A percentile compares a stretch with the other conserved stretches of the same genome.
Conservation (phyloP, 2,888 invertebrate genomes). For the Dioctria rufipes region DNA sequence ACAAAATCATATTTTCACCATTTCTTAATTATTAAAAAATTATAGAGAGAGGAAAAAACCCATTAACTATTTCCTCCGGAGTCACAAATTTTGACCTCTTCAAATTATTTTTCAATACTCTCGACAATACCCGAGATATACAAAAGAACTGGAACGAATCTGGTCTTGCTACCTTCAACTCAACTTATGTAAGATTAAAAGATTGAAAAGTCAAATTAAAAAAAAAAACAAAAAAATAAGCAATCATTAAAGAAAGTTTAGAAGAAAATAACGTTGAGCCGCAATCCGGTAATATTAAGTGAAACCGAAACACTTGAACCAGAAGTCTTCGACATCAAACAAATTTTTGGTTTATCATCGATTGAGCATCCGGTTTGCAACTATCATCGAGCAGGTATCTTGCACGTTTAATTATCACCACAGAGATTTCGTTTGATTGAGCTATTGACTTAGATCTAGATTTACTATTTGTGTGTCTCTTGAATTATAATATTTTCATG, state of each 20-base stretch:
- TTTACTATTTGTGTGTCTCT: background rate
- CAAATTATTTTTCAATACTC: too few relatives aligned
- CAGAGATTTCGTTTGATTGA: background rate
- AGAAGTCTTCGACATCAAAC: background rate
- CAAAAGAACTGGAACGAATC: background rate
- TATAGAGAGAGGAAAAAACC: too few relatives aligned
- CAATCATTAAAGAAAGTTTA: too few relatives aligned
- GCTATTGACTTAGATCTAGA: conserved; percentile 40
- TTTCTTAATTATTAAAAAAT: too few relatives aligned
- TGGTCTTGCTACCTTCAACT: conserved; percentile 19
- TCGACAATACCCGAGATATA: too few relatives aligned
- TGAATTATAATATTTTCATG: background rate
- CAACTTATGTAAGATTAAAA: conserved; percentile 19
- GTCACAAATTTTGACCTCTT: too few relatives aligned
- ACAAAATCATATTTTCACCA: too few relatives aligned
- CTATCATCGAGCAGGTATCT: background rate
- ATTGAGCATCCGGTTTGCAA: conserved; percentile 16
- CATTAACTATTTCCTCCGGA: too few relatives aligned
- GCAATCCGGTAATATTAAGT: background rate
- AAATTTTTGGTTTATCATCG: conserved; percentile 16
- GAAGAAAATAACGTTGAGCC: too few relatives aligned
- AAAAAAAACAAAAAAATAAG: too few relatives aligned
- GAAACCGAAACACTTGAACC: background rate
- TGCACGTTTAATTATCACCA: conserved; percentile 21
- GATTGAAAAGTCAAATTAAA: conserved; percentile 2